Conservation (phyloP, 2,888 invertebrate species). For the Mythimna loreyi region DNA sequence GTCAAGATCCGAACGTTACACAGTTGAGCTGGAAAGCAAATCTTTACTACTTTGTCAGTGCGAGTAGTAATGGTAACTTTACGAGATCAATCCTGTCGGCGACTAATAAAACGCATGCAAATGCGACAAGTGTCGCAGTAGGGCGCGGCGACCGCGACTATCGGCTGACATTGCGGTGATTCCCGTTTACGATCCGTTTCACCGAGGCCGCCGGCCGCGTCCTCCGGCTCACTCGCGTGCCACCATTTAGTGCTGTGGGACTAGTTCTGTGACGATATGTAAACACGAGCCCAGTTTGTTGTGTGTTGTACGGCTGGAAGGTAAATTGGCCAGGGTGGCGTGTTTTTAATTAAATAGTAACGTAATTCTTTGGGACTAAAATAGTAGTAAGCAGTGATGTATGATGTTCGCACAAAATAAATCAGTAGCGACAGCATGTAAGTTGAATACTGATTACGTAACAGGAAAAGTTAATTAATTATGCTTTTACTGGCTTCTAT, state of each 20-base stretch:
- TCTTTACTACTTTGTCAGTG: neutral
- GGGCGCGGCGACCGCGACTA: conserved; percentile 3
- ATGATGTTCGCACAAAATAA: neutral
- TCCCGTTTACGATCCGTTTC: conserved; percentile 56
- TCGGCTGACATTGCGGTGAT: conserved; percentile 44
- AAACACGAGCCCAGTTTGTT: conserved; percentile 27
- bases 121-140: conserved; percentile 27
- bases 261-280: conserved; percentile 38
- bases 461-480: neutral
- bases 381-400: neutral
- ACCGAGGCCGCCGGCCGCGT: conserved; percentile 16
- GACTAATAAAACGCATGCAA: conserved; percentile 48
- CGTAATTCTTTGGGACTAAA: neutral
- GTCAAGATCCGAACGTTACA: neutral
- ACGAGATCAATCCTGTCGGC: conserved; percentile 2
- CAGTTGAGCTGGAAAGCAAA: neutral
- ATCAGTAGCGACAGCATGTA: neutral
- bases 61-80: conserved; percentile 1
- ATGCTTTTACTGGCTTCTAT: neutral
- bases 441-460: neutral
- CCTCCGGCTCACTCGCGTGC: conserved; percentile 45
- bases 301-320: conserved; percentile 5
- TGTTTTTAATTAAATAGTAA: conserved; percentile 1
- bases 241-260: conserved; percentile 40
- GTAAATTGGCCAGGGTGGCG: neutral